phyloP scores from a whole-genome alignment of 2,888 invertebrate species.

The Limnephilus rhombicus region DNA sequence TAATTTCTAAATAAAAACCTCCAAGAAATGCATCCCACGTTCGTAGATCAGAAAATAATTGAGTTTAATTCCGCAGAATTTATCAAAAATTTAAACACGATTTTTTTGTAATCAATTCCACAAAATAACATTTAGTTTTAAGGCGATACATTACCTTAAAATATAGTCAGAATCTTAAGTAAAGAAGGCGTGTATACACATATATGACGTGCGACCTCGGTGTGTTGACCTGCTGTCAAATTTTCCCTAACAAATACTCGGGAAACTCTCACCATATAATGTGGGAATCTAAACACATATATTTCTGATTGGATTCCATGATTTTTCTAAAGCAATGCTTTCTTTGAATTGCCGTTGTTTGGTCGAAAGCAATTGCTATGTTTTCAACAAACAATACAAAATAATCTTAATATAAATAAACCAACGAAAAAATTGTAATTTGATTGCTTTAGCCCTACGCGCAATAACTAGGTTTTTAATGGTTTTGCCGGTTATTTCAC shows the following conservation, averaged over 20 bases:
- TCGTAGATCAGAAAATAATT: too few species aligned
- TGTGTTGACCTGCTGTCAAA: too few species aligned
- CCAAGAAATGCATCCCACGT: not conserved
- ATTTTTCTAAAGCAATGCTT: not conserved
- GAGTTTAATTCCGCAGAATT: not conserved
- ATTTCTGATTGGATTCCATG: not conserved
- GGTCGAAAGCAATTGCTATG: not conserved
- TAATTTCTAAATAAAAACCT: not conserved
- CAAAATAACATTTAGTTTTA: not conserved
- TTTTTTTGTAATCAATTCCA: not conserved
- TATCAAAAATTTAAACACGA: not conserved
- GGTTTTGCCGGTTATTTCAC: not conserved
- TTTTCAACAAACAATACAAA: not conserved
- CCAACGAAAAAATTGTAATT: not conserved
- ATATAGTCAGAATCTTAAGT: too few species aligned
- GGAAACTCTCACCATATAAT: too few species aligned
- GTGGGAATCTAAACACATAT: too few species aligned
- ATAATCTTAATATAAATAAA: not conserved
- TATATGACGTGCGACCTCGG: too few species aligned
- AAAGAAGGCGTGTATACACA: too few species aligned
- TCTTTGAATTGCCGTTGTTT: not conserved
- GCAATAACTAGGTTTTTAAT: not conserved
- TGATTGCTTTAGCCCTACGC: not conserved
- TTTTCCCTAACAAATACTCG: too few species aligned
- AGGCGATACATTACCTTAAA: too few species aligned